Conservation (phyloP, 1,140 invertebrate genomes). For the Trissolcus basalis region DNA sequence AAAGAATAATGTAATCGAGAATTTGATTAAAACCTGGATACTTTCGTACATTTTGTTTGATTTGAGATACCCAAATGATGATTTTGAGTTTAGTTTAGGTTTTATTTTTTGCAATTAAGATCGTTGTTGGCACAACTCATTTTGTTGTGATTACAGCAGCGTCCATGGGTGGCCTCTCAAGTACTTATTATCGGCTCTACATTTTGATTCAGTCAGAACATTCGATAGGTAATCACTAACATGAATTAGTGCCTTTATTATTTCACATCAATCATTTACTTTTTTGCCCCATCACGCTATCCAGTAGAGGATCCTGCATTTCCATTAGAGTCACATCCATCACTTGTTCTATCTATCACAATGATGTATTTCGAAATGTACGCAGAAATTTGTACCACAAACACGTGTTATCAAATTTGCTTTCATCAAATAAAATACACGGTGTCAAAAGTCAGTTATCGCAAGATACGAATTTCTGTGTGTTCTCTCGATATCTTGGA, state of each 20-base stretch:
- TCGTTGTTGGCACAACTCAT: conserved; percentile 77
- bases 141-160: conserved; percentile 77
- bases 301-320: conserved; percentile 46
- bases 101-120: conserved; percentile 48
- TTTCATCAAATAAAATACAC: neutral
- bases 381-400: too few species aligned
- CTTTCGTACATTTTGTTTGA: conserved; percentile 37
- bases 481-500: conserved; percentile 13
- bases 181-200: conserved; percentile 75
- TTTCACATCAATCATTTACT: conserved; percentile 61
- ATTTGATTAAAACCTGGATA: conserved; percentile 29
- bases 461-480: conserved; percentile 5
- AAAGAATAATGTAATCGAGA: conserved; percentile 33
- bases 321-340: conserved; percentile 50
- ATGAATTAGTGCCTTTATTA: conserved; percentile 72
- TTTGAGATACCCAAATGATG: neutral
- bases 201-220: conserved; percentile 76
- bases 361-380: too few species aligned
- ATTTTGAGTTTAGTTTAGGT: neutral
- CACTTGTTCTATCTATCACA: conserved; percentile 8
- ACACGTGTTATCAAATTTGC: neutral
- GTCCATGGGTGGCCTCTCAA: conserved; percentile 73
- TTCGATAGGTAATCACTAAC: conserved; percentile 77
- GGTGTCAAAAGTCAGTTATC: neutral
- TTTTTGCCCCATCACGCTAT: conserved; percentile 15